Percentiles rank a stretch among this genome's conserved stretches.
Conservation (phyloP, 2,113 vertebrate species). For the Romanogobio albipinnatus region DNA sequence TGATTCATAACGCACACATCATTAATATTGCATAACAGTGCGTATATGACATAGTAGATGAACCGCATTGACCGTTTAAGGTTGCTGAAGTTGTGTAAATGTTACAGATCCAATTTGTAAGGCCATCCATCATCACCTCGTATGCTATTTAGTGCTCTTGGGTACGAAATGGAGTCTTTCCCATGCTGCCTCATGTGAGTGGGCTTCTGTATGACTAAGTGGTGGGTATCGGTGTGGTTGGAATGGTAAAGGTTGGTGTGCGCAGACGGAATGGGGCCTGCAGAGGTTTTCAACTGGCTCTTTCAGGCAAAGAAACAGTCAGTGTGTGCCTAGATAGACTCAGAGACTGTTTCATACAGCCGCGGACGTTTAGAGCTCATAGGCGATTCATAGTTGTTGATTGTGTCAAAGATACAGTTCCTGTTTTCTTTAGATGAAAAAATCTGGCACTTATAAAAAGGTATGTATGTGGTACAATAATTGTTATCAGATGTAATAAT, state of each 20-base stretch:
- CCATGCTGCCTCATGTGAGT: slow-evolving; percentile 42
- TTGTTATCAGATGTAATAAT: background rate
- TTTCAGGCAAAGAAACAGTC: slow-evolving; percentile 15
- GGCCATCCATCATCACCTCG: slow-evolving; percentile 44
- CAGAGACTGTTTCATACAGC: background rate
- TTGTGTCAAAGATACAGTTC: background rate
- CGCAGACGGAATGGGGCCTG: slow-evolving; percentile 12
- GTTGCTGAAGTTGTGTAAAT: slow-evolving; percentile 38
- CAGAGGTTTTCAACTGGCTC: slow-evolving; percentile 25
- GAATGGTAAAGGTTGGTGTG: slow-evolving; percentile 31
- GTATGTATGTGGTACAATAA: background rate
- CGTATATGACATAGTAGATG: background rate
- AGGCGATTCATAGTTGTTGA: slow-evolving; percentile 9
- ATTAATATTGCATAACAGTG: slow-evolving; percentile 1
- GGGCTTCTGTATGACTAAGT: slow-evolving; percentile 31
- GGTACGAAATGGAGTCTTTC: slow-evolving; percentile 45
- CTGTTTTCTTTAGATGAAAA: background rate
- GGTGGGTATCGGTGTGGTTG: slow-evolving; percentile 29
- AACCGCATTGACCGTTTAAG: background rate
- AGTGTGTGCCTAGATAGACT: background rate
- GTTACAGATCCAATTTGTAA: slow-evolving; percentile 32
- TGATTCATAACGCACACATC: background rate
- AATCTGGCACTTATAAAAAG: no score
- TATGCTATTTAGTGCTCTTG: slow-evolving; percentile 13
- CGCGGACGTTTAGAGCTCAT: background rate